These are phyloP conservation scores for Apamea crenata DNA, from an alignment of 2,888 invertebrate genomes.

Conservation along the genomic window DNA sequence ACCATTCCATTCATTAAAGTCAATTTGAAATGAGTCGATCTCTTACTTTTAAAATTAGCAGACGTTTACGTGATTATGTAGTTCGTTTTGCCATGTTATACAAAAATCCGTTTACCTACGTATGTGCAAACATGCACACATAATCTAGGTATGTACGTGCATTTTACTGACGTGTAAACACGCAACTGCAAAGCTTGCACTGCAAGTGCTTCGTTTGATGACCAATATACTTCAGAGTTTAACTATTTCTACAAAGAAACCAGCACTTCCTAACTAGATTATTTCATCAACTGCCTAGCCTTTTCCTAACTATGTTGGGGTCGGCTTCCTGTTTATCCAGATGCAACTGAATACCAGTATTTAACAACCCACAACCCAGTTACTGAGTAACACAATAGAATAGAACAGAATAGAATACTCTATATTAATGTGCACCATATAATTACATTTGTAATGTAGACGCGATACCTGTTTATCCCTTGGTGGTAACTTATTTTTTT, in stretches of 20 bases:
- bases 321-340: background rate
- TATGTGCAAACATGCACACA: background rate
- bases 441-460: too few species aligned
- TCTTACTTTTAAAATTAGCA: background rate
- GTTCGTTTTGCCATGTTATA: background rate
- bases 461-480: background rate
- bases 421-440: too few species aligned
- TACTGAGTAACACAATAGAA: background rate
- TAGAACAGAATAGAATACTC: too few species aligned
- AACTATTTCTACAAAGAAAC: background rate
- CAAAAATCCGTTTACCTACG: background rate
- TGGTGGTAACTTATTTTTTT: background rate
- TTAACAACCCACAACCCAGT: background rate
- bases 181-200: background rate
- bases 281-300: background rate
- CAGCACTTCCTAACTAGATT: too few species aligned
- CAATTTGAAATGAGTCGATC: background rate
- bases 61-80: background rate
- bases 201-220: background rate
- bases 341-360: background rate
- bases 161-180: constrained; percentile 17
- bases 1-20: background rate
- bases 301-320: background rate
- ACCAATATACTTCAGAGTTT: background rate
- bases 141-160: constrained; percentile 4